Base-by-base conservation (phyloP, 1,140 invertebrate genomes). In the Papilio helenus region DNA sequence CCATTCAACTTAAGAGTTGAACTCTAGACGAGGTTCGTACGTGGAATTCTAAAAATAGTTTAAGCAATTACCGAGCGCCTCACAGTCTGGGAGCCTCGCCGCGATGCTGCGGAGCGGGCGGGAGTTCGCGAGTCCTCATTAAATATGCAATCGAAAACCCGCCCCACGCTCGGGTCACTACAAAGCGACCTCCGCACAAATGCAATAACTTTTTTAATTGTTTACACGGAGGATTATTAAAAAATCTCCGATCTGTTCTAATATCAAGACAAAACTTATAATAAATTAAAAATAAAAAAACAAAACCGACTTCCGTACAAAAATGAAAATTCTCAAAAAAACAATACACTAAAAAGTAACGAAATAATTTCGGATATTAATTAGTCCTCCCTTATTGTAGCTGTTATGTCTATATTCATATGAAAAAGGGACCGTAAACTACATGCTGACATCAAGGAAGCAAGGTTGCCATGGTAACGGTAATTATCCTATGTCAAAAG, bases 111-210 rank as follows among this genome's bases (percentile, higher is more conserved):
- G 72, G 55, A 39, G 34, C 34, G 34, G 34, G 34, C 46, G 73
- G 46, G 77, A 82, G 83, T 82, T 82, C 72, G 80, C 85, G 80
- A 84, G 78, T 76, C 79, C 80, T 85, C 85, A 76, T 89, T 86
- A 86, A 89, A 87, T 82, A 87, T 87, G 85, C 88, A 89, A 85
- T 83, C 83, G 79, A 80, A 82, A 81, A 80, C 72, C 71, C 58
- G 46, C 78, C 46, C 72, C 77, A 76, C 23, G 76, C 76, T 39
- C 80, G 44, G 29, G 49, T 58, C 49, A 26, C 49, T 76, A 76
- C 74, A 58, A 76, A 76, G 34, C 46, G 61, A 68, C 29, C 71
- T 12, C 73, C 34, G 76, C 55, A 46, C 29, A 76, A 79, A 44
- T 44, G 68, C 77, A 81, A 79, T 74, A 68, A 73, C 9, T 55